Conservation (phyloP, 2,797 vertebrate species). For the Coreius guichenoti region DNA sequence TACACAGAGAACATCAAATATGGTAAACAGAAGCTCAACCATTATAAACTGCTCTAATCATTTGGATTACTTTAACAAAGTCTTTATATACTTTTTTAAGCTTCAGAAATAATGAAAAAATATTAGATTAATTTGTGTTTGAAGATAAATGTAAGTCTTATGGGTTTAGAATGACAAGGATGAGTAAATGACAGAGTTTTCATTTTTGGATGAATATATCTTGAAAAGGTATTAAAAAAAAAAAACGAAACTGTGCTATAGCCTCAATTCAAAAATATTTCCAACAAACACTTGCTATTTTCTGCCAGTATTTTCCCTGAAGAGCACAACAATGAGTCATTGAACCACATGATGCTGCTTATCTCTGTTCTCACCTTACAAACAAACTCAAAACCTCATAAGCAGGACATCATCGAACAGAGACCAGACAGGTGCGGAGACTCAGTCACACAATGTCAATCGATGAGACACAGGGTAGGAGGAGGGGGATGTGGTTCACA, state of each 20-base stretch:
- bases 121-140: neutral
- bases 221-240: neutral
- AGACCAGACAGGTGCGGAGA: constrained; percentile 5
- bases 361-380: neutral
- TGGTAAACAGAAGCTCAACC: no score
- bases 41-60: neutral
- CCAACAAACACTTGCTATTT: constrained; percentile 1
- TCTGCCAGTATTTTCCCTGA: neutral
- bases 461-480: neutral
- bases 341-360: constrained; percentile 7
- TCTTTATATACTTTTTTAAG: neutral
- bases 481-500: constrained; percentile 4
- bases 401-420: neutral
- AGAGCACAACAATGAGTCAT: constrained; percentile 14
- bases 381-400: neutral
- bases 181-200: neutral
- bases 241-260: neutral
- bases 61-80: neutral
- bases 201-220: neutral
- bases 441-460: constrained; percentile 21
- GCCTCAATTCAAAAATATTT: neutral
- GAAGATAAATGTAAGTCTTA: neutral
- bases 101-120: neutral
- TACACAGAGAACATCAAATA: no score
- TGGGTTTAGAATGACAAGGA: neutral